These are phyloP conservation scores for Zosterops japonicus DNA, from an alignment of 2,113 vertebrate species.

Conservation along the genomic window DNA sequence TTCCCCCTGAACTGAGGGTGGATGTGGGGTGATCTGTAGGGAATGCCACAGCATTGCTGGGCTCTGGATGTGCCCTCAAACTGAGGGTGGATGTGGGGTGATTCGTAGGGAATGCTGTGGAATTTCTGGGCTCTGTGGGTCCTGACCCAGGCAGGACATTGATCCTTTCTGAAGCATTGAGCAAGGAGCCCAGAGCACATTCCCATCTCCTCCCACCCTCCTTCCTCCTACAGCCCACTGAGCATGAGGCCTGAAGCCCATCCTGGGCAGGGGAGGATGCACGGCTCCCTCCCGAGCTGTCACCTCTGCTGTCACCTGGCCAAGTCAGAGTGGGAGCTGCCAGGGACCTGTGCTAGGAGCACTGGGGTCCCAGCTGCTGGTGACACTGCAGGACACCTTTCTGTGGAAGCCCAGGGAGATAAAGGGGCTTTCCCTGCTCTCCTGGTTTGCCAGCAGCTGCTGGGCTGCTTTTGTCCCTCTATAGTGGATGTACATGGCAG, in stretches of 20 bases:
- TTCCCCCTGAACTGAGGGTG: not conserved
- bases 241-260: rapidly evolving
- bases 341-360: not conserved
- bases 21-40: not conserved
- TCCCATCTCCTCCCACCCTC: not conserved
- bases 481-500: no score
- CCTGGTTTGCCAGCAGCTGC: not conserved
- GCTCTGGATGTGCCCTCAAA: not conserved
- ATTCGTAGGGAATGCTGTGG: not conserved
- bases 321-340: not conserved
- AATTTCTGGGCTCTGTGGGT: not conserved
- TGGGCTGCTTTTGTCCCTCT: not conserved
- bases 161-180: not conserved
- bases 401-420: not conserved
- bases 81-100: not conserved
- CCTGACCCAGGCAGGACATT: not conserved
- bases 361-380: not conserved
- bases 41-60: not conserved
- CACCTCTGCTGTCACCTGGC: not conserved
- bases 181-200: not conserved
- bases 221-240: rapidly evolving
- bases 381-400: not conserved
- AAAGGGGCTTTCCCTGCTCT: not conserved
- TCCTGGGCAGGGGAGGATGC: not conserved
- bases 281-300: not conserved